Evolutionary conservation across 2,113 vertebrate species (phyloP), one percentile per base, ranked within the genome.

Genomic region (Reinhardtius hippoglossoides): DNA sequence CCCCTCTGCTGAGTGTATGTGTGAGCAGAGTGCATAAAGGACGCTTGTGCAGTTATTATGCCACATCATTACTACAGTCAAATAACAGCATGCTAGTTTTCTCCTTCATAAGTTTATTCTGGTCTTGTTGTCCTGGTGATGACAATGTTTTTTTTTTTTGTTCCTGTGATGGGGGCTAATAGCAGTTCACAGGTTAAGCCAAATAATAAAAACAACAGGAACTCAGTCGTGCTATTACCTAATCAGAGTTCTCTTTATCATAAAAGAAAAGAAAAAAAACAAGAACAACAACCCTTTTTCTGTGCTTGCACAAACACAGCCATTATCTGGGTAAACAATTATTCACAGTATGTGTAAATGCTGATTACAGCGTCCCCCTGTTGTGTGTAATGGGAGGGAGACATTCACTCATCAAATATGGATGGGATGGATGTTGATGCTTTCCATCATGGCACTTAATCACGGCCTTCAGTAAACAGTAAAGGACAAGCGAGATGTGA

Each of bases 351-450:
- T 92, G 86, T 87, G 86, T 78, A 67, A 73, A 81, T 76, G 87
- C 76, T 92, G 92, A 93, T 93, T 93, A 92, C 82, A 83, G 78
- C 81, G 61, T 88, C 67, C 87, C 78, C 87, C 87, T 66, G 90
- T 88, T 89, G 87, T 74, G 84, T 88, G 87, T 72, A 82, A 79
- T 82, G 60, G 83, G 80, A 74, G 57, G 69, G 77, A 90, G 86
- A 87, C 74, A 40, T 83, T 84, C 74, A 27, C 87, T 92, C 86
- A 92, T 92, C 86, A 91, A 92, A 92, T 93, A 92, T 91, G 81
- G 87, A 92, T 91, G 87, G 85, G 90, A 91, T 74, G 80, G 87
- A 87, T 86, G 88, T 86, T 77, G 84, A 85, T 86, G 76, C 77
- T 85, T 85, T 92, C 71, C 80, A 87, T 88, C 82, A 77, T 61